Conservation (phyloP, 2,888 invertebrate genomes). For the Dendrolimus houi region DNA sequence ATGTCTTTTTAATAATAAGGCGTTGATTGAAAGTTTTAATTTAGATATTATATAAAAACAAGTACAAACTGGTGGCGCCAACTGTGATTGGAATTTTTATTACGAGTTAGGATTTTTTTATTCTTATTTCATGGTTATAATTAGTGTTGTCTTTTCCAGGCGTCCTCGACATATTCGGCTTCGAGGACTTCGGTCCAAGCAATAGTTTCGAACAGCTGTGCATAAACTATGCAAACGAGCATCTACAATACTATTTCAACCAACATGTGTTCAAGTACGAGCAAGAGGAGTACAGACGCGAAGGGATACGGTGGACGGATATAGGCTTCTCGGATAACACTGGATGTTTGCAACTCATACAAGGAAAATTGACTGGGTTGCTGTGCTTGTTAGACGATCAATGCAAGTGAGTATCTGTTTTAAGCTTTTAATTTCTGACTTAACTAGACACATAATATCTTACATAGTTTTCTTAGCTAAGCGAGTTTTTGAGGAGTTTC, state of each 20-base stretch:
- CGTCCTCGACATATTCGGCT: slow-evolving; percentile 97
- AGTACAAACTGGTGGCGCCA: too few species aligned
- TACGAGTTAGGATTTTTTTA: too few species aligned
- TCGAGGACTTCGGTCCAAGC: slow-evolving; percentile 94
- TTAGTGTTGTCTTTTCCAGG: slow-evolving; percentile 58
- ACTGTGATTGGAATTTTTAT: too few species aligned
- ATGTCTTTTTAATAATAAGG: too few species aligned
- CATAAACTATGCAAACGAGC: slow-evolving; percentile 98
- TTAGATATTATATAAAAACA: too few species aligned
- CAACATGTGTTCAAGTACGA: slow-evolving; percentile 99
- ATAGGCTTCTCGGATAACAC: slow-evolving; percentile 98
- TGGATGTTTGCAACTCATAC: slow-evolving; percentile 93
- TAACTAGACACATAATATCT: too few species aligned
- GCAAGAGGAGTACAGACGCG: slow-evolving; percentile 95
- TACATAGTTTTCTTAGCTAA: too few species aligned
- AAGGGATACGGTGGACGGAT: slow-evolving; percentile 96
- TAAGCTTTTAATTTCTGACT: neutral
- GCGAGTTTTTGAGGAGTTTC: too few species aligned
- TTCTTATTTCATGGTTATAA: neutral
- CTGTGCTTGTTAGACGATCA: slow-evolving; percentile 95
- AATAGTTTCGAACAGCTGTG: slow-evolving; percentile 98
- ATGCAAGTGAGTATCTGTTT: slow-evolving; percentile 85
- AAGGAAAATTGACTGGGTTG: slow-evolving; percentile 92
- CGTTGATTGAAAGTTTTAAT: too few species aligned
- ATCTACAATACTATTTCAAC: slow-evolving; percentile 97